Evolutionary conservation across 2,888 invertebrate genomes (phyloP).

Genomic region (Pseudoips prasinana): DNA sequence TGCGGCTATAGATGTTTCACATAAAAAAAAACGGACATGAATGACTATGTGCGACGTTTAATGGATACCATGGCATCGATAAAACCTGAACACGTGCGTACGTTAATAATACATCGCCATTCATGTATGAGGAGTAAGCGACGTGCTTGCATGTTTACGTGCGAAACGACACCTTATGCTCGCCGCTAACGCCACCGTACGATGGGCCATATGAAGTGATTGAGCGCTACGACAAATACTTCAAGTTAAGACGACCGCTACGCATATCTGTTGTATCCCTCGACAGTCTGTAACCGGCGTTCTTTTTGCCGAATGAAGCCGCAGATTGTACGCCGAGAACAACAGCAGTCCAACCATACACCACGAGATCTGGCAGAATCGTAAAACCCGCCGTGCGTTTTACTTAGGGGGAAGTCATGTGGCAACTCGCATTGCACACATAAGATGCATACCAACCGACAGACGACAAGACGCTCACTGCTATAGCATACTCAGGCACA

Average conservation of each 20-base stretch:
- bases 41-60: neutral
- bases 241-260: neutral
- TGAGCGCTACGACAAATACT: neutral
- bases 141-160: slow-evolving; percentile 1
- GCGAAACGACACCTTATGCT: slow-evolving; percentile 1
- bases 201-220: slow-evolving; percentile 7
- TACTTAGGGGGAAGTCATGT: too few relatives aligned
- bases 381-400: too few relatives aligned
- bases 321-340: too few relatives aligned
- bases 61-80: neutral
- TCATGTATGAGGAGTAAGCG: neutral
- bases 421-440: too few relatives aligned
- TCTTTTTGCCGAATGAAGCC: neutral
- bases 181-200: slow-evolving; percentile 8
- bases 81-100: too few relatives aligned
- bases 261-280: neutral
- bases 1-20: too few relatives aligned
- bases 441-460: too few relatives aligned
- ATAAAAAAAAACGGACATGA: neutral
- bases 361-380: too few relatives aligned
- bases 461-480: too few relatives aligned
- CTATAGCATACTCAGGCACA: too few relatives aligned
- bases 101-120: too few relatives aligned
- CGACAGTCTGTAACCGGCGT: neutral
- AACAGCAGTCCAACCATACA: too few relatives aligned